Percentiles rank a stretch among this genome's conserved stretches.
phyloP scores from a whole-genome alignment of 1,140 invertebrate genomes.

The Papilio helenus region DNA sequence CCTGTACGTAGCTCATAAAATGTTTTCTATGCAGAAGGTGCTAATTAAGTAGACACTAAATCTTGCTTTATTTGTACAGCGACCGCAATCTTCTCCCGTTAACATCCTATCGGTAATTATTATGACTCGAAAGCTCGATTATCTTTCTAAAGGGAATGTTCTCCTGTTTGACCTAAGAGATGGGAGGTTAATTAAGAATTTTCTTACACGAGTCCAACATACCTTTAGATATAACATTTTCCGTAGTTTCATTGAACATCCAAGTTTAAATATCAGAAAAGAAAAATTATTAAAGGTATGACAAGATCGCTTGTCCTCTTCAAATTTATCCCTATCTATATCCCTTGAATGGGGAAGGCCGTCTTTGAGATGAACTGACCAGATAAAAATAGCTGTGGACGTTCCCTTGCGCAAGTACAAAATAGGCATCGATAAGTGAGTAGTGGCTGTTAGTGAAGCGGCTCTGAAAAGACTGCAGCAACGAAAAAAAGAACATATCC shows the following conservation, averaged over 20 bases:
- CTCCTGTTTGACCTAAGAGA: neutral
- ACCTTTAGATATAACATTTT: neutral
- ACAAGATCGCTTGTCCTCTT: too few species aligned
- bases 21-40: constrained; percentile 33
- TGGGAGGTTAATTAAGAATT: neutral
- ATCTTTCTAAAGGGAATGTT: neutral
- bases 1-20: constrained; percentile 27
- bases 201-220: neutral
- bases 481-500: too few species aligned
- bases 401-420: too few species aligned
- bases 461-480: too few species aligned
- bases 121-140: neutral
- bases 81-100: constrained; percentile 10
- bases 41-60: constrained; percentile 36
- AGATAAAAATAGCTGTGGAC: too few species aligned
- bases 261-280: neutral
- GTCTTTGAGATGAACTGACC: too few species aligned
- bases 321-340: too few species aligned
- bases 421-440: too few species aligned
- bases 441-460: too few species aligned
- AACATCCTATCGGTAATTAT: neutral
- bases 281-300: neutral
- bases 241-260: neutral
- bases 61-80: constrained; percentile 34
- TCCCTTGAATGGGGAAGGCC: too few species aligned